These are phyloP conservation scores for Gymnocephalus cernua DNA, from an alignment of 2,113 vertebrate genomes.

Conservation along the genomic window DNA sequence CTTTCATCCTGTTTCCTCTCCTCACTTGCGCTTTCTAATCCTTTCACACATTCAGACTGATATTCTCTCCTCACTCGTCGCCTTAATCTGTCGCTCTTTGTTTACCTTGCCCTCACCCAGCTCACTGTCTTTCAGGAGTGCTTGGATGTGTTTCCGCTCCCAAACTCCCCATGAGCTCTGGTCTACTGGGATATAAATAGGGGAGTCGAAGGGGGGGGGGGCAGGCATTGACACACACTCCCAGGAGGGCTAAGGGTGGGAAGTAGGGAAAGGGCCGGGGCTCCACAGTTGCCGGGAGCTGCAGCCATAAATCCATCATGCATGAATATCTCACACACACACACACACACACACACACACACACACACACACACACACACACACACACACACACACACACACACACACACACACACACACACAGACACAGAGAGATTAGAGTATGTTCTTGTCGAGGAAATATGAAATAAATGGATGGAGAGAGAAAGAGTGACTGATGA, in stretches of 20 bases:
- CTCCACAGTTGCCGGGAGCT: constrained; percentile 44
- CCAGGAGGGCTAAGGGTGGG: constrained; percentile 68
- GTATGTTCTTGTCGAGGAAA: constrained; percentile 15
- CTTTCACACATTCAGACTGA: constrained; percentile 48
- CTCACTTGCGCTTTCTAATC: constrained; percentile 25
- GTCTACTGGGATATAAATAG: constrained; percentile 75
- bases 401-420: not conserved
- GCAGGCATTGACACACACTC: constrained; percentile 64
- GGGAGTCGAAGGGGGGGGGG: constrained; percentile 62
- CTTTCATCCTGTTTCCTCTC: constrained; percentile 20
- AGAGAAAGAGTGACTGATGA: constrained; percentile 3
- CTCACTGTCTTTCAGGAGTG: constrained; percentile 52
- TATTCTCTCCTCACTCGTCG: constrained; percentile 14
- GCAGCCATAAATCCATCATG: constrained; percentile 56
- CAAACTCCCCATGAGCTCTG: constrained; percentile 75
- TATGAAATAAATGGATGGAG: constrained; percentile 9
- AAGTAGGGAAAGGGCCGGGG: constrained; percentile 68
- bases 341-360: not conserved
- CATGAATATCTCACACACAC: constrained; percentile 8
- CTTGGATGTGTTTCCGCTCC: constrained; percentile 78
- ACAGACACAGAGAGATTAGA: constrained; percentile 1
- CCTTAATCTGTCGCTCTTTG: constrained; percentile 39
- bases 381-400: constrained; percentile 4
- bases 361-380: not conserved
- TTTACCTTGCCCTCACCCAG: constrained; percentile 33